Evolutionary conservation across 1,140 invertebrate species (phyloP), one percentile per base, ranked within the genome.

Genomic region (Metaphire vulgaris): DNA sequence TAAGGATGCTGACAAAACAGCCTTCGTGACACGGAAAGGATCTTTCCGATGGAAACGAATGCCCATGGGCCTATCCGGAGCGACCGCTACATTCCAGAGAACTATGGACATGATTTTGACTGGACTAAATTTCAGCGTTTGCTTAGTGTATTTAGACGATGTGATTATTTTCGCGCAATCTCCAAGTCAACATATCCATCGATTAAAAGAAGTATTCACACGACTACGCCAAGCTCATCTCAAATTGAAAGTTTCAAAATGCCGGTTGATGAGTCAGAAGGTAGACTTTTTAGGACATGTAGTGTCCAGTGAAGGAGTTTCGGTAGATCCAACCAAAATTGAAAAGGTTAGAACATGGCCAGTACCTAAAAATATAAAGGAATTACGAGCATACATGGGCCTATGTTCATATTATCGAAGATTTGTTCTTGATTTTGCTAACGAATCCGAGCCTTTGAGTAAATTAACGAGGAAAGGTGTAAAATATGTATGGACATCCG

Each of bases 141-240:
- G 31, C 30, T 29, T 76, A 1, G 75, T 30, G 12, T 76, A 74
- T 31, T 30, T 76, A 1, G 72, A 76, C 64, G 72, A 75, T 30
- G 30, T 76, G 2, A 74, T 2, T 16, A 33, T 76, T n/a, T 74
- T 64, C 15, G 30, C 12, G 80, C 75, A 79, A 2, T 82, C 77
- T 2, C 82, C 83, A 41, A 81, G 87, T 1, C 80, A 86, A 16
- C 87, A 89, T 77, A 66, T 88, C 0, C 34, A 75, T n/a, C 72
- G 85, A 33, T 34, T 88, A 0, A 31, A 69, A 16, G 72, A 78
- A 41, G 79, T 89, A 6, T 80, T 87, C 12, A 69, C 81, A n/a
- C n/a, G n/a, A n/a, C n/a, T n/a, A n/a, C n/a, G n/a, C n/a, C n/a
- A n/a, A n/a, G n/a, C n/a, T n/a, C n/a, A n/a, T n/a, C n/a, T n/a